phyloP scores from a whole-genome alignment of 2,113 vertebrate genomes.

The Sphyrna mokarran region DNA sequence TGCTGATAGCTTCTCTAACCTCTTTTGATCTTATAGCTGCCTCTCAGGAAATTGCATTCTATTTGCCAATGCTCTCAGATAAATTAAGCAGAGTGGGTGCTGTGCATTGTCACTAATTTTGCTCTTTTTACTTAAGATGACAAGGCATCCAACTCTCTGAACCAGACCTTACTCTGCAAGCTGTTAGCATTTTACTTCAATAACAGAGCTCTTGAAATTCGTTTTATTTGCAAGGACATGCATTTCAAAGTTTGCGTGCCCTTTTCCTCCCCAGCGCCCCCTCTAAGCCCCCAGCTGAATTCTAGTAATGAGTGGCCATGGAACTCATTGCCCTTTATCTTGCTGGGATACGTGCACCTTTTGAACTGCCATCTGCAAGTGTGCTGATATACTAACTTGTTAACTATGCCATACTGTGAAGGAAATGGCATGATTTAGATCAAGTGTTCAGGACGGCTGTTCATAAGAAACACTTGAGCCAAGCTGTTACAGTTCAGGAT shows the following conservation, averaged over 20 bases:
- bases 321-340: slow-evolving; percentile 71
- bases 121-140: slow-evolving; percentile 39
- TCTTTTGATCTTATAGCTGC: slow-evolving; percentile 56
- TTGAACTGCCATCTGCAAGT: slow-evolving; percentile 80
- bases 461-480: slow-evolving; percentile 98
- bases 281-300: slow-evolving; percentile 61
- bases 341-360: slow-evolving; percentile 71
- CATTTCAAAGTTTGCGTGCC: slow-evolving; percentile 48
- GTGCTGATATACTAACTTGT: slow-evolving; percentile 76
- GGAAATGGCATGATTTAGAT: slow-evolving; percentile 81
- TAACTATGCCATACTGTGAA: slow-evolving; percentile 78
- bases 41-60: slow-evolving; percentile 63
- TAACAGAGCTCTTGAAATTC: slow-evolving; percentile 44
- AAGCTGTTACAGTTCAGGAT: slow-evolving; percentile 98
- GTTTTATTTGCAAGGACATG: slow-evolving; percentile 54
- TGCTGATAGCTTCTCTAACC: slow-evolving; percentile 50
- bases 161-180: slow-evolving; percentile 49
- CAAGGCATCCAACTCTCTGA: slow-evolving; percentile 43
- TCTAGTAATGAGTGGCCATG: slow-evolving; percentile 66
- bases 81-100: slow-evolving; percentile 60
- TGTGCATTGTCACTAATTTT: slow-evolving; percentile 54
- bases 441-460: slow-evolving; percentile 71
- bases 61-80: slow-evolving; percentile 59
- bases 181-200: slow-evolving; percentile 56
- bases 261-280: slow-evolving; percentile 51